Base-by-base conservation (phyloP, 2,113 vertebrate species). In the Hypanus sabinus region DNA sequence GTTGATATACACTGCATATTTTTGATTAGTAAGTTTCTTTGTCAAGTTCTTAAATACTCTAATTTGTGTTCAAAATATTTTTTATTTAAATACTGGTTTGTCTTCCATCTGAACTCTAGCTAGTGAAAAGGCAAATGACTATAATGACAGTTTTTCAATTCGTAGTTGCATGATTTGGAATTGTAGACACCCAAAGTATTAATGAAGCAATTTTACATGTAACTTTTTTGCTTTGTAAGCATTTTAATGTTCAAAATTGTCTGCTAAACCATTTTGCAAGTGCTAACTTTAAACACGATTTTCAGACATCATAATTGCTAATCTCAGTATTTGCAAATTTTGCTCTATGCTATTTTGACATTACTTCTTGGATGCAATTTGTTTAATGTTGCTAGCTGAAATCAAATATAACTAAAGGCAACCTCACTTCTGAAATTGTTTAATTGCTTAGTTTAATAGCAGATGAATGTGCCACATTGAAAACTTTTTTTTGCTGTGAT, bases 261-360 rank as follows among this genome's bases (percentile, higher is more conserved):
- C 97, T 97, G 97, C 96, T 96, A 97, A 97, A 98, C 97, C 96
- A 80, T 98, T 98, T 98, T 98, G 98, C 97, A 97, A 98, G 97
- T 96, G 96, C 97, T 98, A 97, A 97, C 96, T 98, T 98, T 97
- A 97, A 97, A 97, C 97, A 97, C 95, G 96, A 97, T 95, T 97
- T 98, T 98, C 98, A 98, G 97, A 97, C 96, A 94, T 96, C 96
- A 95, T 97, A 98, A 98, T 98, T 97, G 97, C 97, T 97, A 97
- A 95, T 96, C 97, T 97, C 97, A 96, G 97, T 97, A 97, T 95
- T 97, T 96, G 95, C 94, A 96, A 96, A 96, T 97, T 97, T 97
- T 97, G 96, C 95, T 94, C 96, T 97, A 96, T 94, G 90, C 93
- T 94, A 95, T 95, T 95, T 71, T 71, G 22, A 93, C 73, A 30